Evolutionary conservation across 1,140 invertebrate genomes (phyloP).

Genomic region (Danaus melanippus): DNA sequence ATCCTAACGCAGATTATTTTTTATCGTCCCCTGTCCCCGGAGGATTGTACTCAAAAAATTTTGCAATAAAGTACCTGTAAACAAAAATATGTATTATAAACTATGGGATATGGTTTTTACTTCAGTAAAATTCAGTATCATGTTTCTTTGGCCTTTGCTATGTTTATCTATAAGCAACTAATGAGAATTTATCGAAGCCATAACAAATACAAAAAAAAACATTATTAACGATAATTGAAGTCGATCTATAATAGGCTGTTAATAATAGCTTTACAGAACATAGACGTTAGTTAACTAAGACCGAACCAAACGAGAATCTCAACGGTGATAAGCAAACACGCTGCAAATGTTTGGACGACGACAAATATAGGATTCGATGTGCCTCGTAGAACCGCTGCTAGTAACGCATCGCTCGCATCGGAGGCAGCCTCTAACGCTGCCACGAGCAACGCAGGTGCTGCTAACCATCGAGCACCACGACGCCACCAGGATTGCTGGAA

Average conservation of each 20-base stretch:
- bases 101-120: too few relatives aligned
- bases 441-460: slow-evolving; percentile 50
- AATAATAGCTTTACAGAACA: too few relatives aligned
- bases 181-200: neutral
- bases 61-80: slow-evolving; percentile 62
- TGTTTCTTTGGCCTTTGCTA: neutral
- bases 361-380: slow-evolving; percentile 30
- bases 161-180: neutral
- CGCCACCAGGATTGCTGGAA: slow-evolving; percentile 53
- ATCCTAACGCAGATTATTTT: too few relatives aligned
- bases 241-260: too few relatives aligned
- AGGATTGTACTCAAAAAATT: slow-evolving; percentile 59
- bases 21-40: slow-evolving; percentile 2
- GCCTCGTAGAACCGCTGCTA: slow-evolving; percentile 42
- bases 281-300: too few relatives aligned
- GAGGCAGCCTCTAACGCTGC: slow-evolving; percentile 48
- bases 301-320: slow-evolving; percentile 56
- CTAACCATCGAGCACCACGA: slow-evolving; percentile 52
- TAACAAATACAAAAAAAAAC: slow-evolving; percentile 1
- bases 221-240: neutral
- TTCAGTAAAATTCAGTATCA: neutral
- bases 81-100: slow-evolving; percentile 8
- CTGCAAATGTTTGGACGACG: slow-evolving; percentile 33
- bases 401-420: slow-evolving; percentile 47
- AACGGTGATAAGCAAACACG: slow-evolving; percentile 44